Evolutionary conservation across 2,888 invertebrate genomes (phyloP).

Genomic region (Campoletis raptor): DNA sequence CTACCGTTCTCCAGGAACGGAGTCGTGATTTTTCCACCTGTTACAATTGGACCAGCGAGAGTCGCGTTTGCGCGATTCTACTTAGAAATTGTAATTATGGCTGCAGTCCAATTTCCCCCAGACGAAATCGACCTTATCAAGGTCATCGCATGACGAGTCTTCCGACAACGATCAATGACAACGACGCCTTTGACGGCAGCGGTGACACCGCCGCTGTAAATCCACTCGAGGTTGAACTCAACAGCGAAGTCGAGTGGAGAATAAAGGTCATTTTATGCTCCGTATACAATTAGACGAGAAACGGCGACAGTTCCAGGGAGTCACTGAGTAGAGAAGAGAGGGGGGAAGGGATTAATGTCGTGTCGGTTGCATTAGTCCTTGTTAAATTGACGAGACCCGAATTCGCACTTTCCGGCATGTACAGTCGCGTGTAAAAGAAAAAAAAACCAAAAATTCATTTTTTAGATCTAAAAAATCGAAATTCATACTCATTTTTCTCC

Average conservation of each 20-base stretch:
- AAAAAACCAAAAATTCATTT: neutral
- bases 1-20: slow-evolving; percentile 89
- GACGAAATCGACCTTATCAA: slow-evolving; percentile 27
- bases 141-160: slow-evolving; percentile 24
- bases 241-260: slow-evolving; percentile 65
- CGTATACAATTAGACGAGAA: neutral
- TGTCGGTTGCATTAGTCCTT: slow-evolving; percentile 22
- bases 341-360: slow-evolving; percentile 23
- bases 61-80: slow-evolving; percentile 88
- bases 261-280: slow-evolving; percentile 56
- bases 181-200: slow-evolving; percentile 78
- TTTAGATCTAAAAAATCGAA: neutral
- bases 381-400: slow-evolving; percentile 40
- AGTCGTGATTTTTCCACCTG: slow-evolving; percentile 68
- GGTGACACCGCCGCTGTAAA: slow-evolving; percentile 75
- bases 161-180: slow-evolving; percentile 36
- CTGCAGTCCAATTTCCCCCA: slow-evolving; percentile 84
- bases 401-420: slow-evolving; percentile 31
- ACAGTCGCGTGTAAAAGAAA: slow-evolving; percentile 1
- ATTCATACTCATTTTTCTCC: too few species aligned
- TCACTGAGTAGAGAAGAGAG: too few species aligned
- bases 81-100: slow-evolving; percentile 90
- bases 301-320: neutral
- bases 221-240: slow-evolving; percentile 74
- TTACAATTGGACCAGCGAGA: slow-evolving; percentile 81